Evolutionary conservation across 2,113 vertebrate species (phyloP), one percentile per base, ranked within the genome.

Genomic region (Glareola pratincola): DNA sequence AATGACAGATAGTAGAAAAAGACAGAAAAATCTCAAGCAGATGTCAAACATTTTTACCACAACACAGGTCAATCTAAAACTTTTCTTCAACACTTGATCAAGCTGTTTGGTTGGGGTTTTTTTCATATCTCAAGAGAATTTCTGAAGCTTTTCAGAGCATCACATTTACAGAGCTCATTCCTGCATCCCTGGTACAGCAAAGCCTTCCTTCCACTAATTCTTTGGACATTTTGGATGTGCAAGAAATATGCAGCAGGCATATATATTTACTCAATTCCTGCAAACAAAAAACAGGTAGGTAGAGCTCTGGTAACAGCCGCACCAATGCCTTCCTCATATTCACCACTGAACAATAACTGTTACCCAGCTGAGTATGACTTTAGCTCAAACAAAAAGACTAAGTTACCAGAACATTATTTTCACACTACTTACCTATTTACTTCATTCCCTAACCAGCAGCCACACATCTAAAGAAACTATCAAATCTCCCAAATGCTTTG

Each of bases 31-130:
- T 30, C 53, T 36, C 39, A 76, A 37, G 21, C 6, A 67, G 14
- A 39, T 22, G 19, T 27, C 71, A 72, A 85, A 63, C 15, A 19
- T 67, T 71, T 84, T 62, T 73, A 56, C 39, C 15, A 62, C 19
- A 62, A 45, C 1, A 2, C 1, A 1, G 6, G 29, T 12, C 0
- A 0, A n/a, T 45, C 59, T 50, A 84, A 20, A 80, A 43, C 12
- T 23, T 62, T 85, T 90, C 50, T 90, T 75, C 60, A 88, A 56
- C 21, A 22, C 4, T 34, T 34, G 10, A 57, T 26, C 22, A 59
- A 57, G 43, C 18, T n/a, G 26, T 45, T 53, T 45, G 5, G 34
- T 75, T 80, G 39, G 24, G 22, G 8, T 24, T 34, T 43, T 59
- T 85, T 85, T 34, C 67, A 23, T 14, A 54, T 45, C 22, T 53